Conservation (phyloP, 2,113 vertebrate species). For the Anthoscopus minutus region DNA sequence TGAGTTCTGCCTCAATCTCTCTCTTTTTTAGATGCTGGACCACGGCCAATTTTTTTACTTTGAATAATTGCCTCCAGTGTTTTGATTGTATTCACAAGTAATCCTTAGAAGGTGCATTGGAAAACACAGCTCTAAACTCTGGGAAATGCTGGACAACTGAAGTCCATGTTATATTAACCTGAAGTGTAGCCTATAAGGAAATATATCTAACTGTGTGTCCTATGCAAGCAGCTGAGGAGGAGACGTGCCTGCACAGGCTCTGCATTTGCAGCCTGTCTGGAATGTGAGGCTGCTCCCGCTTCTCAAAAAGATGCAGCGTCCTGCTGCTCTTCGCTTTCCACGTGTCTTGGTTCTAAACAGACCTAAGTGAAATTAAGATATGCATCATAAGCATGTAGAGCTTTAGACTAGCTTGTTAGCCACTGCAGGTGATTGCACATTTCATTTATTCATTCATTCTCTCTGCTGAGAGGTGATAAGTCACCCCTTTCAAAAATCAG, state of each 20-base stretch:
- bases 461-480: background rate
- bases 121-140: background rate
- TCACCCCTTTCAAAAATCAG: background rate
- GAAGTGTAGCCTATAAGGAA: background rate
- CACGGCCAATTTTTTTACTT: background rate
- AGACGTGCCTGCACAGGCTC: background rate
- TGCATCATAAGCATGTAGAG: background rate
- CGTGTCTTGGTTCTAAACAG: accelerated
- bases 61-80: background rate
- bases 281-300: accelerated
- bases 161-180: background rate
- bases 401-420: background rate
- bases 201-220: too few species aligned
- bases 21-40: background rate
- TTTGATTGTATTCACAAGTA: background rate
- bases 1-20: background rate
- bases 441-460: background rate
- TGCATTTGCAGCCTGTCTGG: background rate
- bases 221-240: background rate
- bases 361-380: background rate
- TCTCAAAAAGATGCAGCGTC: background rate
- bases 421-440: accelerated
- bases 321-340: background rate
- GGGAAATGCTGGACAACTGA: background rate
- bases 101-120: background rate